A percentile compares a stretch with the other conserved stretches of the same genome.
Evolutionary conservation across 2,888 invertebrate genomes (phyloP).

Genomic region (Protodeltote pygarga): DNA sequence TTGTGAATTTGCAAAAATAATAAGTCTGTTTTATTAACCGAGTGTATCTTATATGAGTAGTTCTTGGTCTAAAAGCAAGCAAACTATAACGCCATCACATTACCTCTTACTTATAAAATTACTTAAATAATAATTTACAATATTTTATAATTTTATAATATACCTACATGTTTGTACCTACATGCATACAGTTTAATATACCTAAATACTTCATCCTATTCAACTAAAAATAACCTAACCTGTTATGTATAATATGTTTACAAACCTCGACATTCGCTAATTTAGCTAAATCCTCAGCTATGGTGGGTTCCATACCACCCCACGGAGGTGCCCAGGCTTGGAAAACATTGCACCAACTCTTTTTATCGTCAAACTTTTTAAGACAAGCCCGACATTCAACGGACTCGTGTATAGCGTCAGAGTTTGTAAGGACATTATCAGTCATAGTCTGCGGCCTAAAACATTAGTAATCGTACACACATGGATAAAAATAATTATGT

Average conservation of each 20-base stretch:
- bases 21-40: background rate
- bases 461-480: conserved; percentile 24
- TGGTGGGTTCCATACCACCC: conserved; percentile 64
- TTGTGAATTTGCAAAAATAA: background rate
- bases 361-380: conserved; percentile 49
- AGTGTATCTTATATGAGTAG: background rate
- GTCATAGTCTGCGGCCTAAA: conserved; percentile 38
- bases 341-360: conserved; percentile 60
- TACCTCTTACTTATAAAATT: too few relatives aligned
- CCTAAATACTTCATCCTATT: conserved; percentile 6
- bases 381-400: conserved; percentile 73
- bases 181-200: too few relatives aligned
- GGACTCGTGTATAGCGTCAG: conserved; percentile 6
- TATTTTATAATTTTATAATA: too few relatives aligned
- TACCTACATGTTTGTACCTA: too few relatives aligned
- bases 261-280: conserved; percentile 70
- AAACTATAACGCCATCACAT: too few relatives aligned
- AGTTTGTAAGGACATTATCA: conserved; percentile 10
- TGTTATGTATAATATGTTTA: background rate
- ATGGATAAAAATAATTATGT: conserved; percentile 9
- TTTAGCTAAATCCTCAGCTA: conserved; percentile 71
- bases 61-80: too few relatives aligned
- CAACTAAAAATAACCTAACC: background rate
- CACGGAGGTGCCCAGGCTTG: conserved; percentile 67
- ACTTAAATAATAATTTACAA: too few relatives aligned